Evolutionary conservation across 2,888 invertebrate species (phyloP), one percentile per base, ranked within the genome.

Genomic region (Uropetala carovei): DNA sequence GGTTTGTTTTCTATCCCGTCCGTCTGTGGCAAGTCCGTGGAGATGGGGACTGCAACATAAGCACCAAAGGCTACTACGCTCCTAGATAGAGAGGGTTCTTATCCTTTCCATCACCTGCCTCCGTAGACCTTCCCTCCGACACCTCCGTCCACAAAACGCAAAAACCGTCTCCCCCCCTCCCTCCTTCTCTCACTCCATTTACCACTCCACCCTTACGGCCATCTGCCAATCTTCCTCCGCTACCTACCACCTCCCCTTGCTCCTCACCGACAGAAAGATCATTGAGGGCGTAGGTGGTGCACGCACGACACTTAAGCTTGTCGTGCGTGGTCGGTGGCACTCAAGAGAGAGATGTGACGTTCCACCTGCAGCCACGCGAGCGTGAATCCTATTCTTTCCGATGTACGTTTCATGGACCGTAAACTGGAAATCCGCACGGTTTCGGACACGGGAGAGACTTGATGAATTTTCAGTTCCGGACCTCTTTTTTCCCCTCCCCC

Each of bases 51-150:
- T 13, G 75, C 10, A 14, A 75, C 27, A 22, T 22, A n/a, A 18
- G 75, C 75, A 75, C 75, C 75, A 22, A 43, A 43, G 43, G 43
- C 27, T 75, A 75, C 75, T 4, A 27, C 75, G 22, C 11, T 14
- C 22, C 5, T 75, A 27, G 75, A 75, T 75, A 27, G 75, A 13
- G 11, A 27, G 75, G 75, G 75, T 75, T 75, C 75, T 75, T 75
- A 75, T 75, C 75, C 75, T 27, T n/a, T 75, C 22, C 75, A 75
- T 75, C 75, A 75, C 75, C 75, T 75, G 75, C 75, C 27, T 75
- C 75, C 22, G 22, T 75, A 2, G 75, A 75, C 75, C 75, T 13
- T 75, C 22, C 27, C 22, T 27, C 75, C 11, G 27, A 75, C 22
- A 27, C 13, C 27, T 75, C 27, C 18, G 7, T 0, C 75, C 22